Conservation (phyloP, 2,888 invertebrate genomes). For the Trissolcus brochymenae region DNA sequence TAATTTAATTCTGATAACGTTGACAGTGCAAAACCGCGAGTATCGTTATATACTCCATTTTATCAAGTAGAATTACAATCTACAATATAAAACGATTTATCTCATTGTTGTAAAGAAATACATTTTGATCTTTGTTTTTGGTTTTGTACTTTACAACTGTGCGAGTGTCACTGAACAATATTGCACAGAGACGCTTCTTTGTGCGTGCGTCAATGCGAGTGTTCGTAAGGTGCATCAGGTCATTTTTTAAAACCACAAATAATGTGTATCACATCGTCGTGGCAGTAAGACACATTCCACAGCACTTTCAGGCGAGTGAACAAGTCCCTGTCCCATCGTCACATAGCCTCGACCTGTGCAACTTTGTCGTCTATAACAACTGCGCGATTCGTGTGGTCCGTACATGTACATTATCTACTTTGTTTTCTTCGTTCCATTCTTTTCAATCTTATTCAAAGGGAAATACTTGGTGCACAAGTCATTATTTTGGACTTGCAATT, state of each 20-base stretch:
- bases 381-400: conserved; percentile 44
- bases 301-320: conserved; percentile 30
- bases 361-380: conserved; percentile 45
- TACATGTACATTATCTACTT: conserved; percentile 42
- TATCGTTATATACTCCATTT: no score
- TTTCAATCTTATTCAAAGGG: conserved; percentile 2
- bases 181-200: not conserved
- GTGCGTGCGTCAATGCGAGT: conserved; percentile 5
- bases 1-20: no score
- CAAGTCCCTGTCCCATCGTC: conserved; percentile 35
- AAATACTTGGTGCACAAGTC: conserved; percentile 10
- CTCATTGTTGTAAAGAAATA: no score
- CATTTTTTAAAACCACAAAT: conserved; percentile 18
- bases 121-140: no score
- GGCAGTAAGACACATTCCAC: conserved; percentile 38
- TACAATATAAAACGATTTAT: no score
- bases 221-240: conserved; percentile 17
- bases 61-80: no score
- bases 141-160: not conserved
- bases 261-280: conserved; percentile 40
- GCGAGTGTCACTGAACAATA: conserved; percentile 5
- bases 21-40: no score
- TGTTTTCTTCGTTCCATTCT: conserved; percentile 26
- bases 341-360: conserved; percentile 41
- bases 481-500: no score